Evolutionary conservation across 1,140 invertebrate species (phyloP).

Genomic region (Pseudomyrmex pallidus): DNA sequence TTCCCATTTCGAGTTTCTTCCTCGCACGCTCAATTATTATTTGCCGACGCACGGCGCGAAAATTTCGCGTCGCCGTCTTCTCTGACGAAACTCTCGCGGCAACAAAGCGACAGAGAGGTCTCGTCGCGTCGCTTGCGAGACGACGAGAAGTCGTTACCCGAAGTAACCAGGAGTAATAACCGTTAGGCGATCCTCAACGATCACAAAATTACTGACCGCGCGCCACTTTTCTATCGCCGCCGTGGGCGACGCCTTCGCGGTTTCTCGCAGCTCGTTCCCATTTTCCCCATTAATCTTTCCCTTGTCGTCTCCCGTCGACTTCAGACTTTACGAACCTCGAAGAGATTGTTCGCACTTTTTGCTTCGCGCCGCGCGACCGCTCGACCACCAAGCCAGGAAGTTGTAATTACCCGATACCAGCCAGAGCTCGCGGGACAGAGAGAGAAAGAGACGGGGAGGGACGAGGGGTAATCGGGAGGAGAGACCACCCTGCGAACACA

Average conservation of each 20-base stretch:
- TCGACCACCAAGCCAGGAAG: constrained; percentile 50
- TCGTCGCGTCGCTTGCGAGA: constrained; percentile 1
- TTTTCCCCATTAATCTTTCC: constrained; percentile 69
- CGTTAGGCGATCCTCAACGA: constrained; percentile 62
- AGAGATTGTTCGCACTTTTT: constrained; percentile 64
- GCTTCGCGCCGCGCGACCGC: constrained; percentile 15
- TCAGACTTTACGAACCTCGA: constrained; percentile 59
- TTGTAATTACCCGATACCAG: constrained; percentile 63
- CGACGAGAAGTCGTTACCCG: constrained; percentile 44
- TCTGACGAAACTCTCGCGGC: constrained; percentile 34
- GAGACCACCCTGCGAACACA: constrained; percentile 58
- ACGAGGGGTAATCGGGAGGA: constrained; percentile 36
- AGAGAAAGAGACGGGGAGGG: no score
- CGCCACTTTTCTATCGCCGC: constrained; percentile 64
- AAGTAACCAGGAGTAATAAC: constrained; percentile 49
- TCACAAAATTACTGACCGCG: constrained; percentile 54
- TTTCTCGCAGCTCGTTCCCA: constrained; percentile 68
- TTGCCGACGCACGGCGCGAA: constrained; percentile 38
- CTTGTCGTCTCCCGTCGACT: constrained; percentile 14
- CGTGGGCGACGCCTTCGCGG: constrained; percentile 65
- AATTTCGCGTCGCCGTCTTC: constrained; percentile 35
- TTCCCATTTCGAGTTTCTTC: no score
- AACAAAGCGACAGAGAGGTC: background rate
- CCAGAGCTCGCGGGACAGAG: constrained; percentile 17
- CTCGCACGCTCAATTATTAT: constrained; percentile 40